These are phyloP conservation scores for Pedionomus torquatus DNA, from an alignment of 2,113 vertebrate genomes.

Conservation along the genomic window DNA sequence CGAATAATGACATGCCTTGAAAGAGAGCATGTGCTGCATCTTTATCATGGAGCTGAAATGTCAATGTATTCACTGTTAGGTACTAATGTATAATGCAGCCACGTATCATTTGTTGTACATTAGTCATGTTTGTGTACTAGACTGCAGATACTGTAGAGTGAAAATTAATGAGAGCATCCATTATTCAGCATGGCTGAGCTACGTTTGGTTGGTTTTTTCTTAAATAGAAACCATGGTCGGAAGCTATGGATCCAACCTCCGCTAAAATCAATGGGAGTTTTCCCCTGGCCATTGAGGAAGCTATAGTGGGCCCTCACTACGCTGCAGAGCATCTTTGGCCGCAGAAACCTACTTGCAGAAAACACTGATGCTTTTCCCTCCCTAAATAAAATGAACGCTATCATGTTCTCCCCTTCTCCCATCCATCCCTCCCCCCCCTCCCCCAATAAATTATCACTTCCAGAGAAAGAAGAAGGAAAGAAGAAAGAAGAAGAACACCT, in stretches of 20 bases:
- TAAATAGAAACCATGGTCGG: not conserved
- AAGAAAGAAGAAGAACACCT: not conserved
- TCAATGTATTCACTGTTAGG: conserved; percentile 32
- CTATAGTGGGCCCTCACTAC: not conserved
- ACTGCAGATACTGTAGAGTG: conserved; percentile 5
- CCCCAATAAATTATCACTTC: not conserved
- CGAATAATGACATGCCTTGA: not conserved
- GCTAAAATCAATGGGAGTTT: conserved; percentile 4
- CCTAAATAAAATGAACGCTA: not conserved
- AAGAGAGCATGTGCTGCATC: not conserved
- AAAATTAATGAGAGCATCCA: conserved; percentile 43
- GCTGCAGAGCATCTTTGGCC: not conserved
- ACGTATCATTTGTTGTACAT: not conserved
- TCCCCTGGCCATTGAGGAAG: not conserved
- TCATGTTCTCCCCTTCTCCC: not conserved
- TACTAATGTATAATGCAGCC: conserved; percentile 32
- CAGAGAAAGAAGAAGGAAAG: not conserved
- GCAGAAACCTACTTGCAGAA: not conserved
- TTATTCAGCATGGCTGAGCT: conserved; percentile 34
- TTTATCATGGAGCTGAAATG: conserved; percentile 41
- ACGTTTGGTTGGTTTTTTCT: not conserved
- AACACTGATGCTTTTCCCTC: not conserved
- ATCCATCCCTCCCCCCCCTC: not conserved
- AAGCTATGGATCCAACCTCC: conserved; percentile 11
- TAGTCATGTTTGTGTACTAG: conserved; percentile 41